Evolutionary conservation across 2,888 invertebrate genomes (phyloP).

Genomic region (Drosophila mettleri): DNA sequence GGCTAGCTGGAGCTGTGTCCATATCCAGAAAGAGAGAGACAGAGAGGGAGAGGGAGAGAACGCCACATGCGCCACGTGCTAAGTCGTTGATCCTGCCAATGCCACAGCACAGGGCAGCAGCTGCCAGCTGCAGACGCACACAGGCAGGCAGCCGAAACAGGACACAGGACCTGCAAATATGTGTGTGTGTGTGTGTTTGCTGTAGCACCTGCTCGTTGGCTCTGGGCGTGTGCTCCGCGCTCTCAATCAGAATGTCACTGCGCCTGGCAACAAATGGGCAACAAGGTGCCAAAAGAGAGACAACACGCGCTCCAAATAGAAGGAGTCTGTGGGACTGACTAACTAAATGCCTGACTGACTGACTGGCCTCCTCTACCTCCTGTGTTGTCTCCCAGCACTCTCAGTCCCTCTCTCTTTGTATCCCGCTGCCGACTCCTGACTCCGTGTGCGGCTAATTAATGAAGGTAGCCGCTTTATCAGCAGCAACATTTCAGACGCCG

Average conservation of each 20-base stretch:
- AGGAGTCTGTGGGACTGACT: slow-evolving; percentile 3
- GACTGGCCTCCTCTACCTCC: slow-evolving; percentile 1
- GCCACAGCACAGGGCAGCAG: slow-evolving; percentile 46
- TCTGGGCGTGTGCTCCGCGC: slow-evolving; percentile 46
- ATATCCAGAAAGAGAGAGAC: background rate
- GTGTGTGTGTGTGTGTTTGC: background rate
- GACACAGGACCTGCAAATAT: slow-evolving; percentile 37
- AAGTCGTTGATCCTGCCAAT: slow-evolving; percentile 78
- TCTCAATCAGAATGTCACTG: slow-evolving; percentile 75
- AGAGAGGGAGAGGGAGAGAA: slow-evolving; percentile 11
- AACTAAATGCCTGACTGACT: background rate
- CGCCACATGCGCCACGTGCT: slow-evolving; percentile 78
- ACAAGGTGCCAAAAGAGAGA: slow-evolving; percentile 53
- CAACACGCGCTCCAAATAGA: slow-evolving; percentile 13
- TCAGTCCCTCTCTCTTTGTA: too few species aligned
- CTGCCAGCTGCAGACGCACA: slow-evolving; percentile 53
- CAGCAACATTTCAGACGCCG: slow-evolving; percentile 39
- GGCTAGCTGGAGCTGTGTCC: slow-evolving; percentile 25
- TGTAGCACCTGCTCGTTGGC: slow-evolving; percentile 52
- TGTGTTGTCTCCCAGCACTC: background rate
- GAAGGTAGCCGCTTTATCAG: slow-evolving; percentile 68
- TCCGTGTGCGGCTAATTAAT: slow-evolving; percentile 73
- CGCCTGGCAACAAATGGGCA: slow-evolving; percentile 60
- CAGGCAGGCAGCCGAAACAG: slow-evolving; percentile 12
- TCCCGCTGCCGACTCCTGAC: slow-evolving; percentile 14